phyloP scores from a whole-genome alignment of 1,140 invertebrate genomes.

The Cheumatopsyche charites region DNA sequence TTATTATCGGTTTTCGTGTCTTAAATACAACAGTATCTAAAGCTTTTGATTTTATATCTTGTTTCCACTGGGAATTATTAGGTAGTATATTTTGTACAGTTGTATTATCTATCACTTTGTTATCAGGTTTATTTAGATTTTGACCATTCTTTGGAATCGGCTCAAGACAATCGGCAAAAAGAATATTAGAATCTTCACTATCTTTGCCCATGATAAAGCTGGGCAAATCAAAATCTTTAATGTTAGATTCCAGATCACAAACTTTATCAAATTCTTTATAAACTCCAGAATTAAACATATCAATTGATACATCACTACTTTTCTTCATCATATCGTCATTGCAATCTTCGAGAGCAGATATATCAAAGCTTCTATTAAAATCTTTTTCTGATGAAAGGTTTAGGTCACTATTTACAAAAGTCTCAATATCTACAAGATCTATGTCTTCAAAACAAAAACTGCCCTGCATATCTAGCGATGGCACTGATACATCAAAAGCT shows the following conservation, averaged over 20 bases:
- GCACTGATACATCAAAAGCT: constrained; percentile 2
- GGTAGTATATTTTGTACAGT: not conserved
- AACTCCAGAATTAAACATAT: constrained; percentile 31
- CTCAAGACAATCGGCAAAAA: not conserved
- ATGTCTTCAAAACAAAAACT: constrained; percentile 45
- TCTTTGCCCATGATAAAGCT: constrained; percentile 42
- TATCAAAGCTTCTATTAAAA: constrained; percentile 43
- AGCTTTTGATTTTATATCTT: no score
- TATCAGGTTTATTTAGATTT: not conserved
- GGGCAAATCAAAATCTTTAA: constrained; percentile 43
- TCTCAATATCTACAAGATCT: constrained; percentile 37
- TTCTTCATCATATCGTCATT: constrained; percentile 35
- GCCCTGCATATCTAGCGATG: constrained; percentile 34
- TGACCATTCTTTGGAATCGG: not conserved
- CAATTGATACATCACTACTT: constrained; percentile 25
- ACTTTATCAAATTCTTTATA: no score
- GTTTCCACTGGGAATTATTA: no score
- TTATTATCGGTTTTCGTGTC: no score
- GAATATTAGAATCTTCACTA: constrained; percentile 18
- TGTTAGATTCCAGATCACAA: constrained; percentile 35
- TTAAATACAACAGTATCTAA: no score
- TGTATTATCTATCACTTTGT: not conserved
- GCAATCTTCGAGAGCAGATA: constrained; percentile 36
- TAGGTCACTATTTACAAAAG: constrained; percentile 33
- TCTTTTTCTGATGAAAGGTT: constrained; percentile 38